Evolutionary conservation across 2,797 vertebrate genomes (phyloP), one percentile per base, ranked within the genome.

Genomic region (Cossypha niveicapilla): DNA sequence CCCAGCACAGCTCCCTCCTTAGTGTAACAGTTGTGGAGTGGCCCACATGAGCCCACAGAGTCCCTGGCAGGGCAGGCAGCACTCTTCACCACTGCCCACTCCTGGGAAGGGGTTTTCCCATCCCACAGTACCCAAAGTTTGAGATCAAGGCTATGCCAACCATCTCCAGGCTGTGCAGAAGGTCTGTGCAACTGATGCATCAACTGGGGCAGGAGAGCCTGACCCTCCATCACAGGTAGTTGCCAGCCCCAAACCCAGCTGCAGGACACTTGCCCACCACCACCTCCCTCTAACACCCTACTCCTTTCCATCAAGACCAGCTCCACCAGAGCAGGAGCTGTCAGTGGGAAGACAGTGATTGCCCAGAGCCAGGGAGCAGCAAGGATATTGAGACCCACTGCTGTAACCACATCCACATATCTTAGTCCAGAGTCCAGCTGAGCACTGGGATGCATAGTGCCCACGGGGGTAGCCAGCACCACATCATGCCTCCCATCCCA

Each of bases 1-100:
- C 62, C 91, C 86, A 86, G 70, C 45, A 78, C 50, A 81, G 56
- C 25, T 45, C 56, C 79, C 56, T 90, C 86, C 62, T 95, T 96
- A 97, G 96, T 96, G 94, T 96, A 96, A 44, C 41, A 73, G 47
- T 70, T 72, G 51, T 74, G 47, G 86, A 93, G 32, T 28, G n/a
- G 81, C 78, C 92, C 22, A 58, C 23, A 48, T 16, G n/a, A 91
- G 42, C 32, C 54, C 70, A 74, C 8, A 0, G 15, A 90, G 60
- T 7, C 56, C 58, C 39, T 45, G 53, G 70, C 70, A 95, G 73
- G 56, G 54, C 77, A 95, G 66, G 62, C 47, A 88, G 44, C 3
- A 8, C 35, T 65, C 71, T 79, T 91, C 42, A 53, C 42, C 71
- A 51, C 70, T 79, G 65, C 54, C 61, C 14, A 39, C 7, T 44